Evolutionary conservation across 2,888 invertebrate genomes (phyloP), one percentile per base, ranked within the genome.

Genomic region (Phrixothrix hirtus): DNA sequence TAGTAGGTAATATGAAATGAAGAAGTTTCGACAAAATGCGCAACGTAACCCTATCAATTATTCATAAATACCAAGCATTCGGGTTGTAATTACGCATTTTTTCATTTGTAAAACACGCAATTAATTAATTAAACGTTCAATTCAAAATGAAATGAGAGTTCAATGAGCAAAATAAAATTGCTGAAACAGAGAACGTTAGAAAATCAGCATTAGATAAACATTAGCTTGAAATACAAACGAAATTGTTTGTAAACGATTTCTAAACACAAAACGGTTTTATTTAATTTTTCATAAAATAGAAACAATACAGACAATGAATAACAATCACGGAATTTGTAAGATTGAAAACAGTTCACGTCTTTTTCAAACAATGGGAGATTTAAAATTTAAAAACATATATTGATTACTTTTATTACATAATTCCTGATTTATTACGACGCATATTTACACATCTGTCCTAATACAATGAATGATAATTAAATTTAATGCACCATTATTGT

Each of bases 11-110:
- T 38, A 12, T 9, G 27, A 38, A 38, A 26, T 26, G 12, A 38
- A 38, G 42, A 32, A 42, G 27, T 45, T 36, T 21, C 16, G 11
- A 35, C 34, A 36, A 17, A 35, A 16, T 36, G 16, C 35, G 36
- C 35, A 35, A 36, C 27, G 15, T 25, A 31, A 30, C 37, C 37
- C 36, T 31, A 36, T 45, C 25, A 45, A 45, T 45, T 45, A 45
- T 45, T 37, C 37, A 36, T 31, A 29, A 36, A 45, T 29, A 45
- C 29, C 37, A 37, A 45, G 37, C 36, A 21, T 37, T 36, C 34
- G n/a, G 10, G n/a, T 39, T 29, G 27, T 26, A 38, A 38, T 26
- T 12, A 16, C 12, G 9, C 12, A 14, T 30, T 38, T 25, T 38
- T 29, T 17, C 12, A 25, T 36, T n/a, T 27, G 26, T 26, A 31